A percentile compares a stretch with the other conserved stretches of the same genome.
These are phyloP conservation scores for Nomada fucata DNA, from an alignment of 2,888 invertebrate species.

Conservation along the genomic window DNA sequence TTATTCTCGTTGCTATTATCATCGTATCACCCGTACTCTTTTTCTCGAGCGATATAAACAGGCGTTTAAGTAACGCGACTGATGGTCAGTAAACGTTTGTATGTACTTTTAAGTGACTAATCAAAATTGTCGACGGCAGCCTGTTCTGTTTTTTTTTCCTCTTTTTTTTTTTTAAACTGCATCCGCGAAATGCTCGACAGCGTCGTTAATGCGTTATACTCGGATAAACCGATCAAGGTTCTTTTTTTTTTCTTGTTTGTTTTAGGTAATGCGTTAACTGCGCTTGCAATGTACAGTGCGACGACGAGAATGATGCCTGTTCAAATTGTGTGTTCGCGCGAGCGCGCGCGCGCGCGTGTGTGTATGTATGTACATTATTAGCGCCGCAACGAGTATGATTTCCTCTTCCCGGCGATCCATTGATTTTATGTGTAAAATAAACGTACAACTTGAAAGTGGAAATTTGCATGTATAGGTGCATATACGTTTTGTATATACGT, in stretches of 20 bases:
- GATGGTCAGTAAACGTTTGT: constrained; percentile 35
- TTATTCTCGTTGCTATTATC: constrained; percentile 54
- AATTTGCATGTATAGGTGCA: constrained; percentile 66
- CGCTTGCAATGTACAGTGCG: constrained; percentile 8
- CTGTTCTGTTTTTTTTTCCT: background rate
- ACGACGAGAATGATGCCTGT: constrained; percentile 6
- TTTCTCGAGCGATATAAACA: constrained; percentile 27
- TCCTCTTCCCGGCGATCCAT: constrained; percentile 61
- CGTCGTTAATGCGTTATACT: constrained; percentile 1
- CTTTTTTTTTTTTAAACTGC: background rate
- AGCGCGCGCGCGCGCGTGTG: too few species aligned
- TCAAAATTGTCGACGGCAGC: constrained; percentile 9
- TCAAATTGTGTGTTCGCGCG: background rate
- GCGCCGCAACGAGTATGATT: constrained; percentile 16
- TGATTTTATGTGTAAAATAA: constrained; percentile 79
- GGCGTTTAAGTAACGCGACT: constrained; percentile 11
- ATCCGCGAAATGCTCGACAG: constrained; percentile 2
- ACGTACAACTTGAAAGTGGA: constrained; percentile 74
- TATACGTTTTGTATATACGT: constrained; percentile 60
- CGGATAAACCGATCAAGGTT: background rate
- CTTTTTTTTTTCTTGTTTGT: background rate
- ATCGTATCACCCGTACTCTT: constrained; percentile 48
- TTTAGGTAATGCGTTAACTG: constrained; percentile 3
- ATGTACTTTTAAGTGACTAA: constrained; percentile 16
- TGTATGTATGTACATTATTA: constrained; percentile 25